Percentiles rank a stretch among this genome's conserved stretches.
Conservation (phyloP, 2,113 vertebrate species). For the Gadus chalcogrammus region DNA sequence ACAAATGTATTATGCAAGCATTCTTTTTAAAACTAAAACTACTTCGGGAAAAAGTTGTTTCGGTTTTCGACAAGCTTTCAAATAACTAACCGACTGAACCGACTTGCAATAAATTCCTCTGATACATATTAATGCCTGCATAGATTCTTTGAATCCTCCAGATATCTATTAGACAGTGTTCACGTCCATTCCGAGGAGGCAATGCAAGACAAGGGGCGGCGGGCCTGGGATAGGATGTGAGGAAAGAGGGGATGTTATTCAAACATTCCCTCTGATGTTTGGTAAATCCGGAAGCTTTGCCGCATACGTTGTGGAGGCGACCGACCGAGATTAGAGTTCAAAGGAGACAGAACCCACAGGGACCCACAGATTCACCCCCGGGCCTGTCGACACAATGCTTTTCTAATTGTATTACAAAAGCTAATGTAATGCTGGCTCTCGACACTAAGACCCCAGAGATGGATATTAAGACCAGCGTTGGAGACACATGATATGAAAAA, state of each 20-base stretch:
- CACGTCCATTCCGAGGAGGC: too few relatives aligned
- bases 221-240: conserved; percentile 6
- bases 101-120: too few relatives aligned
- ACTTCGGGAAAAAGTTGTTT: too few relatives aligned
- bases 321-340: conserved; percentile 28
- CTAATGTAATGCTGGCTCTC: conserved; percentile 17
- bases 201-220: conserved; percentile 6
- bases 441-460: neutral
- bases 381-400: neutral
- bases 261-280: conserved; percentile 35
- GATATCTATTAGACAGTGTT: too few relatives aligned
- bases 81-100: too few relatives aligned
- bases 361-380: neutral
- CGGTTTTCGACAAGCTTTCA: too few relatives aligned
- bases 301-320: conserved; percentile 34
- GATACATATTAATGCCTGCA: too few relatives aligned
- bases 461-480: too few relatives aligned
- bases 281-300: conserved; percentile 41
- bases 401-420: conserved; percentile 1
- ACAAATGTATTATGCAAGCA: too few relatives aligned
- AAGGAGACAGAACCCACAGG: conserved; percentile 10
- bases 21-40: too few relatives aligned
- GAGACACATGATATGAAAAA: too few relatives aligned
- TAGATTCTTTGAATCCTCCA: too few relatives aligned
- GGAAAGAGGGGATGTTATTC: conserved; percentile 18